Evolutionary conservation across 2,113 vertebrate species (phyloP).

Genomic region (Phrynosoma platyrhinos): DNA sequence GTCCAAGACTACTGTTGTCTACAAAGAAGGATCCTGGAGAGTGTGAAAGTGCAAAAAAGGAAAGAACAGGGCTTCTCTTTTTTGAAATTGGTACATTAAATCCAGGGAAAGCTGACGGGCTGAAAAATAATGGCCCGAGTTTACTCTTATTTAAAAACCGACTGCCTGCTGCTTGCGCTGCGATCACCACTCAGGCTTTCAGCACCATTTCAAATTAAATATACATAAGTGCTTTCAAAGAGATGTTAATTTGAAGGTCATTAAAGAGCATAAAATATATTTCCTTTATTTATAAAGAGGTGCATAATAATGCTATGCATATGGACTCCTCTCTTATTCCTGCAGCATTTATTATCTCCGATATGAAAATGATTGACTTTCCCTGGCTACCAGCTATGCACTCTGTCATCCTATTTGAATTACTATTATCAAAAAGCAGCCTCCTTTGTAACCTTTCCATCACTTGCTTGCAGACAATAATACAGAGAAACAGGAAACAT

Average conservation of each 20-base stretch:
- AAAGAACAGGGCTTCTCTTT: constrained; percentile 40
- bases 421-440: constrained; percentile 25
- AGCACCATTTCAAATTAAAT: constrained; percentile 82
- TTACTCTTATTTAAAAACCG: constrained; percentile 79
- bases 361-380: constrained; percentile 33
- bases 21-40: constrained; percentile 46
- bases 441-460: constrained; percentile 32
- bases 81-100: constrained; percentile 60
- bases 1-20: constrained; percentile 20
- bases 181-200: constrained; percentile 73
- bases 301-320: constrained; percentile 68
- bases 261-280: constrained; percentile 76
- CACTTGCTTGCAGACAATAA: background rate
- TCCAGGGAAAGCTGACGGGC: constrained; percentile 66
- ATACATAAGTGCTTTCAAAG: constrained; percentile 82
- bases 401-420: constrained; percentile 49
- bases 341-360: background rate
- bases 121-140: constrained; percentile 73
- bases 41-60: constrained; percentile 51
- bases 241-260: constrained; percentile 85
- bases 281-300: constrained; percentile 69
- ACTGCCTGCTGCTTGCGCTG: constrained; percentile 77
- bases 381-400: constrained; percentile 1
- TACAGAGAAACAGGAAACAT: background rate
- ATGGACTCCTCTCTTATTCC: constrained; percentile 37